A percentile compares a stretch with the other conserved stretches of the same genome.
Evolutionary conservation across 92 coral and sea anemone genomes (phyloP).

Genomic region (Epizoanthus ramosus): DNA sequence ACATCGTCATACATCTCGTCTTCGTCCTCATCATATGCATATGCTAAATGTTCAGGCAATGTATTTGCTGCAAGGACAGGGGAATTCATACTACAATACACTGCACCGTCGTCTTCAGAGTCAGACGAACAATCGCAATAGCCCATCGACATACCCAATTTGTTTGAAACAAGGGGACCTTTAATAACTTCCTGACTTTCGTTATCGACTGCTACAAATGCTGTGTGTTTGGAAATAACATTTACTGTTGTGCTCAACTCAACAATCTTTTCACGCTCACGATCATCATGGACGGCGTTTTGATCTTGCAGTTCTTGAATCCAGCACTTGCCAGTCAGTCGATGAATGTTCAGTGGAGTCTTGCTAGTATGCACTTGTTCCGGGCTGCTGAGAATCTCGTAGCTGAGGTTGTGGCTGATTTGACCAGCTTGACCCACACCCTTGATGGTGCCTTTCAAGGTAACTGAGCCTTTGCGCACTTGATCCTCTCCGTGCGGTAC

Average conservation of each 20-base stretch:
- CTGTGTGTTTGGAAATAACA: slow-evolving; percentile 40
- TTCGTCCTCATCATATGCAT: too few relatives aligned
- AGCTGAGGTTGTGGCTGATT: slow-evolving; percentile 7
- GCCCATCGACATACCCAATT: background rate
- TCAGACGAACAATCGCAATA: background rate
- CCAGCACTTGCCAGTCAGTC: slow-evolving; percentile 45
- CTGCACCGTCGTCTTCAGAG: background rate
- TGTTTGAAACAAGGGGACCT: background rate
- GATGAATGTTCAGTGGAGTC: slow-evolving; percentile 23
- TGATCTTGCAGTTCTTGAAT: slow-evolving; percentile 28
- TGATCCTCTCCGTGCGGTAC: background rate
- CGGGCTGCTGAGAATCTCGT: background rate
- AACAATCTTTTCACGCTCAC: background rate
- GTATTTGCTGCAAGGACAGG: background rate
- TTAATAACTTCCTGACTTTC: slow-evolving; percentile 14
- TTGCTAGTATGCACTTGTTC: background rate
- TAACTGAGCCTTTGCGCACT: slow-evolving; percentile 6
- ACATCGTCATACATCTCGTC: too few relatives aligned
- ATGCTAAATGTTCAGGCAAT: background rate
- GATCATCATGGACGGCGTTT: background rate
- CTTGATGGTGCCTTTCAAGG: background rate
- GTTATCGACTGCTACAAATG: slow-evolving; percentile 33
- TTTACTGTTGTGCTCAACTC: slow-evolving; percentile 14
- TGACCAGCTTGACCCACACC: too few relatives aligned
- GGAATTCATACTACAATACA: background rate